phyloP scores from a whole-genome alignment of 2,797 vertebrate genomes.

The Tangara arthus region DNA sequence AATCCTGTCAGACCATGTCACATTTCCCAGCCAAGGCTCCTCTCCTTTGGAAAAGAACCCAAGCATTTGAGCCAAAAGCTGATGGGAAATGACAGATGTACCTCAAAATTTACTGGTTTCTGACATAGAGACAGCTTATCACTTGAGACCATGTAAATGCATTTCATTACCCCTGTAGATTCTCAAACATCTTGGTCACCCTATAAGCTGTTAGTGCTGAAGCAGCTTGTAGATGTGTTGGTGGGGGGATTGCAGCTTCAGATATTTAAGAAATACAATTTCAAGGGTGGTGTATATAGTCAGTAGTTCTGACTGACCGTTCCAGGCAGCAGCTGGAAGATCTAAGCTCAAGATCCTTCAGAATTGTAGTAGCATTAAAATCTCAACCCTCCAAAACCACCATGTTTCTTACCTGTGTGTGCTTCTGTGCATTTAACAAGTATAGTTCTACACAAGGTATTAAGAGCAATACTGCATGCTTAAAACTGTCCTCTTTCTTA shows the following conservation, averaged over 20 bases:
- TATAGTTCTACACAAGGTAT: not conserved
- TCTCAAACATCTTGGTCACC: not conserved
- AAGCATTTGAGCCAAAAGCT: not conserved
- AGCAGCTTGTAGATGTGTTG: not conserved
- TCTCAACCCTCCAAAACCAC: accelerated
- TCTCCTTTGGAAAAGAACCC: not conserved
- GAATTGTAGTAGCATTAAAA: not conserved
- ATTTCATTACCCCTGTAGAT: not conserved
- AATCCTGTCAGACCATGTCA: not conserved
- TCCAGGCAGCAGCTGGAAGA: not conserved
- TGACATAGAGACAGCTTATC: not conserved
- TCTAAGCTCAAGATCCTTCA: not conserved
- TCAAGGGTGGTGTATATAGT: not conserved
- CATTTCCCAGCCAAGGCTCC: not conserved
- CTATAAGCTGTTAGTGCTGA: not conserved
- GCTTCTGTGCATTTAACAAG: not conserved
- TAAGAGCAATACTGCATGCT: not conserved
- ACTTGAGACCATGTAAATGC: not conserved
- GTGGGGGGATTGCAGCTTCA: not conserved
- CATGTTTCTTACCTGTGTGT: accelerated
- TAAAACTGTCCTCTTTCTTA: not conserved
- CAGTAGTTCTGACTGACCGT: not conserved
- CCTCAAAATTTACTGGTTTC: not conserved
- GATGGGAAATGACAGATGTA: not conserved
- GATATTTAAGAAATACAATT: not conserved